A percentile compares a stretch with the other conserved stretches of the same genome.
phyloP scores from a whole-genome alignment of 1,140 invertebrate genomes.

The Drosophila kanapiae region DNA sequence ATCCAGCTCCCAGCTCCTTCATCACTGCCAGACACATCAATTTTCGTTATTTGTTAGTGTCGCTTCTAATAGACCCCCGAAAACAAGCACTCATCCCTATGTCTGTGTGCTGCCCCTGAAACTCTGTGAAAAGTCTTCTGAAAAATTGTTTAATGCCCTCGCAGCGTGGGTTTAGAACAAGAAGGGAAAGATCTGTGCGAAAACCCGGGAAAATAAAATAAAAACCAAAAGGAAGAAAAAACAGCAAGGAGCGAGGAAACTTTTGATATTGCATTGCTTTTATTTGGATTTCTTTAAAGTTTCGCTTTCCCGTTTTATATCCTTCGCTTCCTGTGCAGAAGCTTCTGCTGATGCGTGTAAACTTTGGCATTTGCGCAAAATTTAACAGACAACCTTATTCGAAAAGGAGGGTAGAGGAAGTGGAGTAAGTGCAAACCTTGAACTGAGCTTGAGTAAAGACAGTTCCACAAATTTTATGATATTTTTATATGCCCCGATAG shows the following conservation, averaged over 20 bases:
- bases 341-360: slow-evolving; percentile 58
- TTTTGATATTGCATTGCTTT: slow-evolving; percentile 69
- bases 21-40: slow-evolving; percentile 75
- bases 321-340: slow-evolving; percentile 31
- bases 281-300: slow-evolving; percentile 56
- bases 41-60: slow-evolving; percentile 68
- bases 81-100: slow-evolving; percentile 36
- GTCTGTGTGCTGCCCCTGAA: slow-evolving; percentile 43
- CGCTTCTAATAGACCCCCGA: slow-evolving; percentile 38
- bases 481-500: slow-evolving; percentile 36
- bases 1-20: slow-evolving; percentile 2
- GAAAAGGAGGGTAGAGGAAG: background rate
- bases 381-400: slow-evolving; percentile 48
- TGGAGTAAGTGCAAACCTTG: slow-evolving; percentile 30
- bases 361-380: slow-evolving; percentile 61
- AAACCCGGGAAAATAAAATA: slow-evolving; percentile 16
- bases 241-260: slow-evolving; percentile 34
- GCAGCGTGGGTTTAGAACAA: too few relatives aligned
- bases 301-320: slow-evolving; percentile 40
- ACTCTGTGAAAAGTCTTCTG: slow-evolving; percentile 65
- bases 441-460: slow-evolving; percentile 14
- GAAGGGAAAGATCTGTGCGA: slow-evolving; percentile 5
- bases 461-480: slow-evolving; percentile 40
- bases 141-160: slow-evolving; percentile 66
- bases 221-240: slow-evolving; percentile 16